phyloP scores from a whole-genome alignment of 2,888 invertebrate species.

The Amphipyra tragopoginis region DNA sequence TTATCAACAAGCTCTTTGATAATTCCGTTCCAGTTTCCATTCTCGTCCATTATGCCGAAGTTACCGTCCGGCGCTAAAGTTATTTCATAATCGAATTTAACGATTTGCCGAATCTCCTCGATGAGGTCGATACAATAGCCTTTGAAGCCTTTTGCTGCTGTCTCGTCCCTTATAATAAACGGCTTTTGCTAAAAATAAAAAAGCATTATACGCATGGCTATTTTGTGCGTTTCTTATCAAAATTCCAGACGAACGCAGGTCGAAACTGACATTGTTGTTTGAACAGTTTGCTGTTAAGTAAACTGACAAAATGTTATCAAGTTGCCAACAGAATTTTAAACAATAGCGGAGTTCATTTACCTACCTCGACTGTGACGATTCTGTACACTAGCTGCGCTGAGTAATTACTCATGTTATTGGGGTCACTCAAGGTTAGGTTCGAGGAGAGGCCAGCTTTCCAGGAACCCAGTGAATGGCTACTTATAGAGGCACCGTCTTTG shows the following conservation, averaged over 20 bases:
- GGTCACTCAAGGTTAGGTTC: conserved; percentile 91
- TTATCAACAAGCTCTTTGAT: conserved; percentile 95
- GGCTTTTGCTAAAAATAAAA: conserved; percentile 92
- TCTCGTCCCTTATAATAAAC: conserved; percentile 93
- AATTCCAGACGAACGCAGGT: conserved; percentile 63
- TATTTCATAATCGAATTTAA: conserved; percentile 97
- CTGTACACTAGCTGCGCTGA: conserved; percentile 96
- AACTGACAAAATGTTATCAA: conserved; percentile 75
- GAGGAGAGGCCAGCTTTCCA: conserved; percentile 94
- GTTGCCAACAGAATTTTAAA: conserved; percentile 73
- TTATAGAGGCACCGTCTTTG: conserved; percentile 93
- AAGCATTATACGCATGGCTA: conserved; percentile 9
- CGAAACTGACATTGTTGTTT: conserved; percentile 70
- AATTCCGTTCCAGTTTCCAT: conserved; percentile 96
- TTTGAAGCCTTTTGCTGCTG: conserved; percentile 91
- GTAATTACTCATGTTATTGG: conserved; percentile 92
- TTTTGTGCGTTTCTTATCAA: conserved; percentile 54
- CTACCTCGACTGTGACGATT: conserved; percentile 95
- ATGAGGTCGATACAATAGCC: conserved; percentile 99
- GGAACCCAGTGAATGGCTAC: conserved; percentile 92
- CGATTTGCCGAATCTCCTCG: conserved; percentile 94
- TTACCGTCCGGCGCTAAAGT: conserved; percentile 94
- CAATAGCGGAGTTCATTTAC: conserved; percentile 82
- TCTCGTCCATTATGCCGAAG: conserved; percentile 97
- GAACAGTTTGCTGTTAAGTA: conserved; percentile 77